phyloP scores from a whole-genome alignment of 1,140 invertebrate species.

The Physella acuta region DNA sequence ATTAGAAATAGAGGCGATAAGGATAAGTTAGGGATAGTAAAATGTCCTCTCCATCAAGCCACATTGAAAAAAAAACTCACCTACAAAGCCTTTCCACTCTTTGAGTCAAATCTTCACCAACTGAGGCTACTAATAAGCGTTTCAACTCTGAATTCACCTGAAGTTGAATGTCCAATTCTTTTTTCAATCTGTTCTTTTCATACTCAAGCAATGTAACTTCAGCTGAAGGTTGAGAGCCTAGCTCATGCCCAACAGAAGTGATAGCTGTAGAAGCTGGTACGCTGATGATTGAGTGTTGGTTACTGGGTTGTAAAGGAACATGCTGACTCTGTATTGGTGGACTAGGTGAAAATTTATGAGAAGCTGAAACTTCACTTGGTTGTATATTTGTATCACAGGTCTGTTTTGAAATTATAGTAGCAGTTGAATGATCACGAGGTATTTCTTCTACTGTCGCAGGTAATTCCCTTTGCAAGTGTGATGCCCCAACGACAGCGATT shows the following conservation, averaged over 20 bases:
- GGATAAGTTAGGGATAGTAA: no score
- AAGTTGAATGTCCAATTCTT: slow-evolving; percentile 66
- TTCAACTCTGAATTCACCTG: slow-evolving; percentile 91
- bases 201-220: slow-evolving; percentile 39
- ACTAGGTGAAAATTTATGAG: no score
- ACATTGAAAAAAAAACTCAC: slow-evolving; percentile 35
- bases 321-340: not conserved
- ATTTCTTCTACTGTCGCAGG: no score
- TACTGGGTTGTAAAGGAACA: not conserved
- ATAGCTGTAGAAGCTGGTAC: not conserved
- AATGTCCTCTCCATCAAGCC: no score
- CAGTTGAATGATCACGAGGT: no score
- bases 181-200: slow-evolving; percentile 63
- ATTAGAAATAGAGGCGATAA: no score
- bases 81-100: slow-evolving; percentile 79
- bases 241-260: not conserved
- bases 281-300: not conserved
- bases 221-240: slow-evolving; percentile 24
- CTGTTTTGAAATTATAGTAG: no score
- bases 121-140: slow-evolving; percentile 86
- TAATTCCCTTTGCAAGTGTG: no score
- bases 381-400: no score
- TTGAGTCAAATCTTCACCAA: slow-evolving; percentile 88
- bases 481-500: no score
- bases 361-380: no score